Evolutionary conservation across 2,797 vertebrate genomes (phyloP), one percentile per base, ranked within the genome.

Genomic region (Gymnocypris eckloni): DNA sequence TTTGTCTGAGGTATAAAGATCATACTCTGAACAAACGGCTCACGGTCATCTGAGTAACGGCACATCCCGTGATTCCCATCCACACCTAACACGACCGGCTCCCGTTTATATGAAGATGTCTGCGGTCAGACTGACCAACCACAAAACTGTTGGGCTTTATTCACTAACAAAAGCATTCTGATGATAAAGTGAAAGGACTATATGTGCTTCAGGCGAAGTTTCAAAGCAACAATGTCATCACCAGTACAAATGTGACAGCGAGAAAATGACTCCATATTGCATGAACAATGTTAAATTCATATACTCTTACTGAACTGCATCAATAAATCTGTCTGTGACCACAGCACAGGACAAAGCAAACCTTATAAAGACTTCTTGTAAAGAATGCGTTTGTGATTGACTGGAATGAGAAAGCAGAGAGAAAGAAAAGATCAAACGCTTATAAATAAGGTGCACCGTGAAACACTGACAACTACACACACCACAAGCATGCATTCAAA

Each of bases 341-440:
- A 22, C 33, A 52, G 37, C 61, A 43, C 39, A 82, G 50, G 86
- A 89, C 71, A 87, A 85, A 86, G 56, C 48, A 56, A 83, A 76
- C 83, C 83, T 83, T 86, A 83, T 85, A 86, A 88, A 87, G 79
- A 22, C 85, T 85, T 84, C 86, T 80, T 56, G 81, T 64, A 70
- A 82, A 82, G 39, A 83, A 85, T 50, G 80, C 43, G 15, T 71
- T 81, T 83, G 33, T 85, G 59, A 72, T 83, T 28, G 87, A 81
- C 59, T 67, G 87, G 81, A 79, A 82, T 70, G 72, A 81, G 56
- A 82, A 81, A 25, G 0, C 81, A 25, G 54, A 41, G 43, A 48
- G 54, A 54, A 37, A 39, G n/a, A 22, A 39, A 80, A 50, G 75
- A 87, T 89, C 86, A 86, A 67, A 56, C 13, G 22, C 69, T 84